Evolutionary conservation across 2,113 vertebrate species (phyloP).

Genomic region (Carettochelys insculpta): DNA sequence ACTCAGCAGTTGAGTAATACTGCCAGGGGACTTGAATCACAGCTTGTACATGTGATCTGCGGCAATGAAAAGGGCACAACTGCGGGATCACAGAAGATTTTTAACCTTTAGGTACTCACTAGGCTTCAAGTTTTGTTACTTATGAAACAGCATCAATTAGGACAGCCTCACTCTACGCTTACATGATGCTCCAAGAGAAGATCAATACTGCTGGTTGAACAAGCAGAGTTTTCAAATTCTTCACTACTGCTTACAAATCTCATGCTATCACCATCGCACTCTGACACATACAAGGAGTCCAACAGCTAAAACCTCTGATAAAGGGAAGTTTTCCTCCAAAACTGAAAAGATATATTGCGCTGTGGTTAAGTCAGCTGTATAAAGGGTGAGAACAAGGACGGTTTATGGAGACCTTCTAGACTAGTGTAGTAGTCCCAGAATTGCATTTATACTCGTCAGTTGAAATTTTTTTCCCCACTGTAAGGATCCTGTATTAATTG

Average conservation of each 20-base stretch:
- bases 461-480: neutral
- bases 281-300: neutral
- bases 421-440: neutral
- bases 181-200: neutral
- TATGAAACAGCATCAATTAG: neutral
- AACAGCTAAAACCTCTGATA: too few relatives aligned
- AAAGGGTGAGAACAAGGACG: neutral
- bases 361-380: neutral
- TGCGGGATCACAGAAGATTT: neutral
- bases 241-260: neutral
- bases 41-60: fast-evolving
- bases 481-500: neutral
- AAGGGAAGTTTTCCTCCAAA: too few relatives aligned
- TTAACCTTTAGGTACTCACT: neutral
- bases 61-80: neutral
- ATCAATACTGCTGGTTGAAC: neutral
- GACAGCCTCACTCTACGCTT: neutral
- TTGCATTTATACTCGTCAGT: neutral
- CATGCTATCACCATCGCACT: neutral
- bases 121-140: neutral
- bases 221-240: neutral
- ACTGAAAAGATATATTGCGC: neutral
- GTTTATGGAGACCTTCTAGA: neutral
- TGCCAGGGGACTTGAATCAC: neutral
- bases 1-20: neutral